phyloP scores from a whole-genome alignment of 2,888 invertebrate genomes.

The Conus canariensis region DNA sequence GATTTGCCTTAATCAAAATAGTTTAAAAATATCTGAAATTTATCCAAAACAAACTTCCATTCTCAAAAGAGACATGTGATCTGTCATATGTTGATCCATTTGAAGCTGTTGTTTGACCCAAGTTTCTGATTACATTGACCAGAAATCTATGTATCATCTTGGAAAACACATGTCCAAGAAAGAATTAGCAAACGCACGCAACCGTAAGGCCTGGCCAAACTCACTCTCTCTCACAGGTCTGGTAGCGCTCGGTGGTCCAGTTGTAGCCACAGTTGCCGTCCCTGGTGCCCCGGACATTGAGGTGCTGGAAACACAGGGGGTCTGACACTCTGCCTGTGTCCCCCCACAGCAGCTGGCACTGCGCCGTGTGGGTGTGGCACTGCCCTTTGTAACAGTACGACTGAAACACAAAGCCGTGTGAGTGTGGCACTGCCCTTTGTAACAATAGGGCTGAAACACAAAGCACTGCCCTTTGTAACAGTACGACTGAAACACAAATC shows the following conservation, averaged over 20 bases:
- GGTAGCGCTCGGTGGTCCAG: constrained; percentile 86
- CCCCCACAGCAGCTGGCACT: constrained; percentile 96
- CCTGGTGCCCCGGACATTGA: constrained; percentile 78
- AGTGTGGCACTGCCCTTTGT: constrained; percentile 84
- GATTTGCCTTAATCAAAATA: no score
- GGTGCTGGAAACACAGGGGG: constrained; percentile 72
- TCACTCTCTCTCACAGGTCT: constrained; percentile 86
- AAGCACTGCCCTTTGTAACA: no score
- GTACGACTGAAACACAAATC: no score
- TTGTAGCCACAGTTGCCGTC: constrained; percentile 97
- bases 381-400: constrained; percentile 94
- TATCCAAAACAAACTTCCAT: no score
- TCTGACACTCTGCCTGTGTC: constrained; percentile 73
- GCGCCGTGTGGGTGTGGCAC: constrained; percentile 92
- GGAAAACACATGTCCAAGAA: no score
- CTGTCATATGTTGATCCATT: no score
- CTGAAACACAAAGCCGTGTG: constrained; percentile 87
- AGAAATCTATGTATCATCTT: no score
- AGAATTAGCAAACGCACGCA: no score
- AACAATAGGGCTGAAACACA: neutral
- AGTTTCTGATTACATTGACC: no score
- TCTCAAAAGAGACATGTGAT: no score
- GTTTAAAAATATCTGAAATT: no score
- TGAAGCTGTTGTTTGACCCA: no score
- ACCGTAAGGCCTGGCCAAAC: constrained; percentile 68